These are phyloP conservation scores for Pseudopipra pipra DNA, from an alignment of 2,113 vertebrate genomes.

Conservation along the genomic window DNA sequence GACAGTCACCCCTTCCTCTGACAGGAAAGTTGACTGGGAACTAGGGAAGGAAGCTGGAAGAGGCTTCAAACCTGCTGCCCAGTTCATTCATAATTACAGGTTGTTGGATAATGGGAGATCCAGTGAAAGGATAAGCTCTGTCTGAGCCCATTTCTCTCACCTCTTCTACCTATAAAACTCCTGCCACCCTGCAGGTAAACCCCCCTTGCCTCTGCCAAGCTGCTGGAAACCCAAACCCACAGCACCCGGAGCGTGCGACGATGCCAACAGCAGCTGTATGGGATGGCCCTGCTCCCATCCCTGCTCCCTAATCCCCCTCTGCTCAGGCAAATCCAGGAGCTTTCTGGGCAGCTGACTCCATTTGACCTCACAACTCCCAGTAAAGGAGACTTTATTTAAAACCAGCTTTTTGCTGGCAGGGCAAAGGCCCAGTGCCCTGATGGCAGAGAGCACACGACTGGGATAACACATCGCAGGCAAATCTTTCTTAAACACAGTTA, in stretches of 20 bases:
- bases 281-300: neutral
- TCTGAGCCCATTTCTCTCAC: neutral
- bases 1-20: neutral
- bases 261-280: neutral
- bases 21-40: neutral
- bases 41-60: neutral
- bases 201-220: neutral
- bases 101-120: neutral
- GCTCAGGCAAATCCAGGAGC: neutral
- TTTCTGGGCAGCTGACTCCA: neutral
- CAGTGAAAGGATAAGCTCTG: neutral
- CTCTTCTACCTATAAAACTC: fast-evolving
- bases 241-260: neutral
- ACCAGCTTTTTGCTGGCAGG: neutral
- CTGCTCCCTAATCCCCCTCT: neutral
- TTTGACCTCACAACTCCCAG: neutral
- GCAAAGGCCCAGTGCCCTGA: neutral
- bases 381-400: neutral
- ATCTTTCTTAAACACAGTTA: neutral
- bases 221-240: fast-evolving
- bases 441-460: fast-evolving
- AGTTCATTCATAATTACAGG: neutral
- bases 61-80: neutral
- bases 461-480: neutral
- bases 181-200: neutral